Evolutionary conservation across 2,797 vertebrate genomes (phyloP).

Genomic region (Mus minutoides): DNA sequence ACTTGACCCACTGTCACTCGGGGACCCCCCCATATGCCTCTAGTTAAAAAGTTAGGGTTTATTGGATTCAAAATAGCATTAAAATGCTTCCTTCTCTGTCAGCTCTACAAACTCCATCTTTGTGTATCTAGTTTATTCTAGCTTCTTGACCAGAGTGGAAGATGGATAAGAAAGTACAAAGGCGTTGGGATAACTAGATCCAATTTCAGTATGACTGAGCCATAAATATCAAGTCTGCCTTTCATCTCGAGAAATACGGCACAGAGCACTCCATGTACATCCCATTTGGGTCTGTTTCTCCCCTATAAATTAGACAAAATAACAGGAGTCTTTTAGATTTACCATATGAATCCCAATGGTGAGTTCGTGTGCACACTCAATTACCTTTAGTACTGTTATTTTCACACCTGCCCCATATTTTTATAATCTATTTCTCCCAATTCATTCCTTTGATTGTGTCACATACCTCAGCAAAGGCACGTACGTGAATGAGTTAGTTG

Average conservation of each 20-base stretch:
- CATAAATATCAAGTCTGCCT: slow-evolving; percentile 5
- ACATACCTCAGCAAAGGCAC: not conserved
- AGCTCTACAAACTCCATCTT: slow-evolving; percentile 27
- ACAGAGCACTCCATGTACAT: not conserved
- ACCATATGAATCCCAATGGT: not conserved
- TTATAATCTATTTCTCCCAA: not conserved
- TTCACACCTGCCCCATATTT: not conserved
- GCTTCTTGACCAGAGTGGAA: not conserved
- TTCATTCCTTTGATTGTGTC: not conserved
- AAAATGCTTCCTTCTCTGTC: not conserved
- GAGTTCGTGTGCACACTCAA: not conserved
- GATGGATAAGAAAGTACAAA: slow-evolving; percentile 1
- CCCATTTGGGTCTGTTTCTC: not conserved
- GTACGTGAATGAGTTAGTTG: not conserved
- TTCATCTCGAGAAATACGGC: not conserved
- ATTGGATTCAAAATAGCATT: slow-evolving; percentile 29
- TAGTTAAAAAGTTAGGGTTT: slow-evolving; percentile 44
- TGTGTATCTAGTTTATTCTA: slow-evolving; percentile 19
- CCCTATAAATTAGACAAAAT: slow-evolving; percentile 55
- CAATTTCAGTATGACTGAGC: not conserved
- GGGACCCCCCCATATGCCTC: not conserved
- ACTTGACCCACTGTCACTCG: not conserved
- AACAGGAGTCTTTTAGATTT: not conserved
- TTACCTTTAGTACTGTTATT: not conserved
- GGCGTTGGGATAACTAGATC: not conserved